Evolutionary conservation across 2,113 vertebrate species (phyloP).

Genomic region (Montifringilla adamsi): DNA sequence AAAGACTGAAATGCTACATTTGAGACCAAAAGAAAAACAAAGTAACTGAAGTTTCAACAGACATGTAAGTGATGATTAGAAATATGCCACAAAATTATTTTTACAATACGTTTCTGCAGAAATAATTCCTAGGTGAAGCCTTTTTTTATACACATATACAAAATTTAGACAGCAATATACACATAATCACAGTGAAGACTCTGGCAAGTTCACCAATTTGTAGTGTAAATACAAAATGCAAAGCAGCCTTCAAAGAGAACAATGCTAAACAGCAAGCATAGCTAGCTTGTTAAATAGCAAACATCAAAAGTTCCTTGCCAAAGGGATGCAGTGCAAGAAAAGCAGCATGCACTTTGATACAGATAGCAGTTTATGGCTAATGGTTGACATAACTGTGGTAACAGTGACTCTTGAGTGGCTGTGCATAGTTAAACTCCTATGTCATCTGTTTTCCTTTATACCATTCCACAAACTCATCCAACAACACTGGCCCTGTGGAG

Average conservation of each 20-base stretch:
- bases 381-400: conserved; percentile 77
- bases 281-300: conserved; percentile 78
- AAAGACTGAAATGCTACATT: conserved; percentile 70
- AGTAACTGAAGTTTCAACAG: conserved; percentile 40
- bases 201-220: conserved; percentile 81
- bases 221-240: conserved; percentile 87
- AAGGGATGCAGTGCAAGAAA: conserved; percentile 76
- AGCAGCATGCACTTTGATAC: conserved; percentile 83
- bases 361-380: conserved; percentile 82
- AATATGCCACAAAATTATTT: conserved; percentile 80
- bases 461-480: conserved; percentile 99
- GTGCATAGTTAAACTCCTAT: conserved; percentile 80
- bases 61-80: conserved; percentile 70
- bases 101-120: conserved; percentile 81
- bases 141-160: conserved; percentile 84
- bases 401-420: conserved; percentile 79
- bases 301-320: conserved; percentile 73
- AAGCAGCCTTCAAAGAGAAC: conserved; percentile 83
- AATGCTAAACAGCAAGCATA: conserved; percentile 79
- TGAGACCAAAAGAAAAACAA: conserved; percentile 71
- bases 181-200: conserved; percentile 90
- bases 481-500: conserved; percentile 92
- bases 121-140: conserved; percentile 81
- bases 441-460: conserved; percentile 99
- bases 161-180: conserved; percentile 94